Conservation (phyloP, 2,888 invertebrate species). For the Blera fallax region DNA sequence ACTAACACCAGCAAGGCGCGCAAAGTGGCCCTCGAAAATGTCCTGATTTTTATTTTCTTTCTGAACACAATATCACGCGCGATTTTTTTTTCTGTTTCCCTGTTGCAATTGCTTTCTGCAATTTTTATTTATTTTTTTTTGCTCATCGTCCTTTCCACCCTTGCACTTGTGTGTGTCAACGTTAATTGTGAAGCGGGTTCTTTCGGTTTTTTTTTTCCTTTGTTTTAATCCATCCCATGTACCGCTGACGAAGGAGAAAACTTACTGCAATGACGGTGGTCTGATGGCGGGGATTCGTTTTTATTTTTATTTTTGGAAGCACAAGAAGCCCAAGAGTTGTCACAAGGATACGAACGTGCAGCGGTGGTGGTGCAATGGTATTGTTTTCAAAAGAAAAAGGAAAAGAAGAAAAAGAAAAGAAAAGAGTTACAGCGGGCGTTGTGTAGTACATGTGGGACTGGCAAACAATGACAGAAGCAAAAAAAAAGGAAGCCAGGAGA, state of each 20-base stretch:
- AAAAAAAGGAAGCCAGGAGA: conserved; percentile 28
- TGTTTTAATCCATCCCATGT: conserved; percentile 41
- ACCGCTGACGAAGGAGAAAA: neutral
- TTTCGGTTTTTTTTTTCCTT: neutral
- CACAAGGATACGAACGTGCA: conserved; percentile 63
- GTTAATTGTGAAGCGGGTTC: conserved; percentile 62
- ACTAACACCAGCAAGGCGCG: conserved; percentile 5
- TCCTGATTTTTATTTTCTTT: conserved; percentile 43
- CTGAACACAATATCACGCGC: conserved; percentile 50
- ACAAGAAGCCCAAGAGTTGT: conserved; percentile 24
- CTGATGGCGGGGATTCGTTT: conserved; percentile 19
- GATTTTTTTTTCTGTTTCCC: conserved; percentile 46
- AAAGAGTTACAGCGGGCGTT: conserved; percentile 35
- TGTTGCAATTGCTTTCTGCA: conserved; percentile 12
- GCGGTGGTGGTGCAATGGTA: conserved; percentile 41
- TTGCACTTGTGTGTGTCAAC: conserved; percentile 64
- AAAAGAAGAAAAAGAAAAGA: neutral
- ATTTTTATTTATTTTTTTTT: neutral
- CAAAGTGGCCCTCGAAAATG: conserved; percentile 63
- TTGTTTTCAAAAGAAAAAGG: conserved; percentile 15
- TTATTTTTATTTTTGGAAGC: conserved; percentile 23
- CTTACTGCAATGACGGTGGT: conserved; percentile 33
- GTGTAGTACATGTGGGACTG: conserved; percentile 45
- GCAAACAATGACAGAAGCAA: conserved; percentile 21
- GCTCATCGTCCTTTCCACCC: conserved; percentile 38